phyloP scores from a whole-genome alignment of 2,797 vertebrate genomes.

The Delichon dasypus region DNA sequence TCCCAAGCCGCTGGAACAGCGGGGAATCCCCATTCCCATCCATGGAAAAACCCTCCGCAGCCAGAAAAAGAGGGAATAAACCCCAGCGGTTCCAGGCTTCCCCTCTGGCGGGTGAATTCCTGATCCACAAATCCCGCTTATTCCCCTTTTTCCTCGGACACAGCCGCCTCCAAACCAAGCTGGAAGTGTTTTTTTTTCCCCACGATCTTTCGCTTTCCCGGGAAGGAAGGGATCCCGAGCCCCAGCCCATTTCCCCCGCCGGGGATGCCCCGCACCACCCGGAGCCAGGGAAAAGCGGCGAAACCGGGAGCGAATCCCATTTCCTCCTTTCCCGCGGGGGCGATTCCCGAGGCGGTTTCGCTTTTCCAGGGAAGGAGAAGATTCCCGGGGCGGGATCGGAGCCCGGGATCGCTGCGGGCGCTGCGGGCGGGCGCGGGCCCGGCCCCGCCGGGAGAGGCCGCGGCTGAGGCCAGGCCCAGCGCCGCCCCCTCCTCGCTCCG shows the following conservation, averaged over 20 bases:
- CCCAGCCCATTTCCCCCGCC: not conserved
- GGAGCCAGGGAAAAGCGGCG: not conserved
- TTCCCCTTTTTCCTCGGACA: rapidly evolving
- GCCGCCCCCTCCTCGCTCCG: no score
- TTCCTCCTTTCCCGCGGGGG: not conserved
- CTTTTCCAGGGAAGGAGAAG: not conserved
- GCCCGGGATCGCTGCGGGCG: no score
- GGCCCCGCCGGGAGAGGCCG: not conserved
- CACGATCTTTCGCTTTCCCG: no score
- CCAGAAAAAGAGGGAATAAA: not conserved
- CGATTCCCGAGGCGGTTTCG: not conserved
- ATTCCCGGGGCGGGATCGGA: not conserved
- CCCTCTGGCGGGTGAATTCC: rapidly evolving
- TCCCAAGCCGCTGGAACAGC: not conserved
- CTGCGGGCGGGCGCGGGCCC: no score
- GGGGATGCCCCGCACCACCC: not conserved
- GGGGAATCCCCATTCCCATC: not conserved
- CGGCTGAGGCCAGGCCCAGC: not conserved
- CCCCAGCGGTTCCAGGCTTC: not conserved
- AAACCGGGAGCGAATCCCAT: rapidly evolving
- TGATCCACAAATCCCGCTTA: rapidly evolving
- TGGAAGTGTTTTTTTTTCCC: no score
- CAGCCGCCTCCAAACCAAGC: not conserved
- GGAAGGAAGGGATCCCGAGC: not conserved
- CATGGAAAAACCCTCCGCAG: not conserved